Evolutionary conservation across 1,140 invertebrate genomes (phyloP), one percentile per base, ranked within the genome.

Genomic region (Drosophila elegans): DNA sequence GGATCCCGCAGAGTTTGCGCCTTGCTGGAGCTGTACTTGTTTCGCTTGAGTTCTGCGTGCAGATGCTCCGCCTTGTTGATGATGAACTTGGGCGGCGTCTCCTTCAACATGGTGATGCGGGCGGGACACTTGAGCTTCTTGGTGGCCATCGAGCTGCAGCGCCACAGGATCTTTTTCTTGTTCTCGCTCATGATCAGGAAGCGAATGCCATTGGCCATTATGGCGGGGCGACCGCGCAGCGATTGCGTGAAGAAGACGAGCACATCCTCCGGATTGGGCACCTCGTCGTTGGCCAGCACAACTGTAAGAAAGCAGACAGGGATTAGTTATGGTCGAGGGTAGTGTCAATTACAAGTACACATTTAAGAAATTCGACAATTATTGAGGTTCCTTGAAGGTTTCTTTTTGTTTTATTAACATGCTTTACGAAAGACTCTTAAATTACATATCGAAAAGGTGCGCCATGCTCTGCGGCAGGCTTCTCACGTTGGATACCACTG

Each of bases 121-220:
- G 92, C 92, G 2, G 92, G 92, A 52, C 92, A 92, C 52, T 92
- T 92, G 1, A 92, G 69, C 44, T 92, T 92, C 39, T 92, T 92
- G 7, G 92, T 92, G 11, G 91, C 90, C 92, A 92, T 92, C 3
- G 84, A 92, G 21, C 91, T 91, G 62, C 92, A 92, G n/a, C 92
- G 89, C 92, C 92, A 92, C 21, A 92, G 25, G 7, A 92, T 92
- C 44, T 91, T 92, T 64, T 92, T 92, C 29, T 91, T 91, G 67
- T 91, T 92, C 63, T 92, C 91, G 59, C 92, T 92, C 91, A 92
- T 92, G 3, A 92, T 80, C 2, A 92, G 67, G 51, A 92, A 92
- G 10, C 92, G 90, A 25, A 92, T 77, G 34, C 91, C 92, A 57
- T 92, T 92, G 11, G 91, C 92, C 84, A 92, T 85, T 0, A 92